Evolutionary conservation across 64 coral and sea anemone species (phyloP).

Genomic region (Montipora cactus): DNA sequence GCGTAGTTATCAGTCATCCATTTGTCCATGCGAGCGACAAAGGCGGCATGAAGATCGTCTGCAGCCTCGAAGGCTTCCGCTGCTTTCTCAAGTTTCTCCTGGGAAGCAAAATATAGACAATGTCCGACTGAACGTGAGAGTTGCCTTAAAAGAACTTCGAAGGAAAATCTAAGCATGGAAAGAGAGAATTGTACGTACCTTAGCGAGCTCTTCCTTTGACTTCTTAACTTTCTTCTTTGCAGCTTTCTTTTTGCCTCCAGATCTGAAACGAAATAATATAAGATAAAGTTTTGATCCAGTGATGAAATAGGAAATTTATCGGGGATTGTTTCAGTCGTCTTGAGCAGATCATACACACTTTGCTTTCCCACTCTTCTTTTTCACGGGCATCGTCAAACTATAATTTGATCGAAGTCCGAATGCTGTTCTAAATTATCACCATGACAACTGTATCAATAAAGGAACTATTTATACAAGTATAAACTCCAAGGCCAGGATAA

Average conservation of each 20-base stretch:
- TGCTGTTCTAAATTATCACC: background rate
- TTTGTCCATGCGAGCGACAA: conserved; percentile 96
- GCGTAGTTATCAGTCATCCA: conserved; percentile 97
- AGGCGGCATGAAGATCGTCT: conserved; percentile 91
- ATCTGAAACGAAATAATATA: background rate
- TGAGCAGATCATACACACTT: background rate
- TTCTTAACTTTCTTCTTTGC: conserved; percentile 31
- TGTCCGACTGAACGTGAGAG: background rate
- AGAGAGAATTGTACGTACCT: background rate
- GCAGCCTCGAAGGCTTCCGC: conserved; percentile 88
- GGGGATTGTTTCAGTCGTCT: no score
- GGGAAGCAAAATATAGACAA: background rate
- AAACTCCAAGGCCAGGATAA: no score
- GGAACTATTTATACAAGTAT: no score
- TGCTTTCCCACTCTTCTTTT: background rate
- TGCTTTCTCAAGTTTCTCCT: conserved; percentile 95
- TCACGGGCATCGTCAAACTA: background rate
- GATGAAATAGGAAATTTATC: no score
- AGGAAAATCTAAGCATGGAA: background rate
- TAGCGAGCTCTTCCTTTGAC: conserved; percentile 58
- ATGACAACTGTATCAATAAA: background rate
- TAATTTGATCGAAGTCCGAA: no score
- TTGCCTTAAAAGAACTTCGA: background rate
- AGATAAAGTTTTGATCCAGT: no score
- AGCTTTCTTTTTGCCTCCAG: conserved; percentile 52